Percentiles rank a stretch among this genome's conserved stretches.
Evolutionary conservation across 1,140 invertebrate genomes (phyloP).

Genomic region (Neotoxoptera formosana): DNA sequence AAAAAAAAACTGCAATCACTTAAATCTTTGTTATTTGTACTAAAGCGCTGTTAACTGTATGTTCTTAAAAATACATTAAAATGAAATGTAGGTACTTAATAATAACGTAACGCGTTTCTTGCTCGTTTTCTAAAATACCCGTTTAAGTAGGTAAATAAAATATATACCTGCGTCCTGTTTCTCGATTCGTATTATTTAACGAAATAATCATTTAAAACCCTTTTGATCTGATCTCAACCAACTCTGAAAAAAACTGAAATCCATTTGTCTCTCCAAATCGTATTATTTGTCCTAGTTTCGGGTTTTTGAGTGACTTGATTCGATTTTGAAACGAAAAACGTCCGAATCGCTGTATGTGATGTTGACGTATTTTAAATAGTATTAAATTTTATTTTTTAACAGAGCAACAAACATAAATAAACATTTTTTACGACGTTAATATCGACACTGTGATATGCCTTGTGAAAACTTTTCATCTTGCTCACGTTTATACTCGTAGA

Average conservation of each 20-base stretch:
- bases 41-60: not conserved
- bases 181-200: not conserved
- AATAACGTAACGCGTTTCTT: not conserved
- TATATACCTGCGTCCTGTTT: not conserved
- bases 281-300: not conserved
- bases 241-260: not conserved
- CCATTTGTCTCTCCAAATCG: not conserved
- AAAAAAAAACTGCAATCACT: not conserved
- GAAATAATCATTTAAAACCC: not conserved
- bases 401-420: not conserved
- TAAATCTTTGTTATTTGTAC: constrained; percentile 21
- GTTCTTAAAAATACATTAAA: constrained; percentile 42
- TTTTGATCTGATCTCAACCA: not conserved
- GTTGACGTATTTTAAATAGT: not conserved
- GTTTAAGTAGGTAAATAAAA: not conserved
- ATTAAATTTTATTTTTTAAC: not conserved
- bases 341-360: not conserved
- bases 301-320: not conserved
- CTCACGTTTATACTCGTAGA: not conserved
- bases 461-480: not conserved
- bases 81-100: not conserved
- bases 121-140: not conserved
- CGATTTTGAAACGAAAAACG: not conserved
- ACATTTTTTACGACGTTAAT: not conserved
- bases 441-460: not conserved